Percentiles rank a stretch among this genome's conserved stretches.
Conservation (phyloP, 2,113 vertebrate genomes). For the Syngnathus typhle region DNA sequence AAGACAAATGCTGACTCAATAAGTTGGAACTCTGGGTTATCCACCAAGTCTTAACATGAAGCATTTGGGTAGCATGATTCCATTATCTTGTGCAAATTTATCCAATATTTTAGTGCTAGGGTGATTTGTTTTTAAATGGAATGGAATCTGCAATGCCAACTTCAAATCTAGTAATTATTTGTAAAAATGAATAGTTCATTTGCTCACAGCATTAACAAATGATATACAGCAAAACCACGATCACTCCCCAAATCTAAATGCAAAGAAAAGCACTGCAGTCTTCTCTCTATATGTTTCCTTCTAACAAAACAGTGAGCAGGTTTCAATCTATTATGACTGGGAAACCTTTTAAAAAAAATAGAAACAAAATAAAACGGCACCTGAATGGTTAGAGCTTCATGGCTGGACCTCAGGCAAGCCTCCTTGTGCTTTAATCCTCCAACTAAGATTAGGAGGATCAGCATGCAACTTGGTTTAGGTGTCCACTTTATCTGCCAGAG, state of each 20-base stretch:
- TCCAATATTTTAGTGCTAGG: too few relatives aligned
- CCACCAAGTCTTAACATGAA: too few relatives aligned
- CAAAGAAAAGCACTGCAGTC: neutral
- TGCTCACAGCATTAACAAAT: neutral
- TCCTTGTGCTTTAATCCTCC: slow-evolving; percentile 51
- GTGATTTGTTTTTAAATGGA: too few relatives aligned
- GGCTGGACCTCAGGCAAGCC: neutral
- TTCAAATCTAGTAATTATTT: too few relatives aligned
- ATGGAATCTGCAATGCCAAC: too few relatives aligned
- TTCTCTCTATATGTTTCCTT: neutral
- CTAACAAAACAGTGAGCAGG: neutral
- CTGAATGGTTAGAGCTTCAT: slow-evolving; percentile 10
- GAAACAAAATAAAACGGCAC: slow-evolving; percentile 21
- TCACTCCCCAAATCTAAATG: neutral
- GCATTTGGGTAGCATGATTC: too few relatives aligned
- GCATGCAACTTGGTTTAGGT: slow-evolving; percentile 24
- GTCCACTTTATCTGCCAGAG: slow-evolving; percentile 15
- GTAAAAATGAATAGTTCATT: neutral
- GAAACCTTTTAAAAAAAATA: neutral
- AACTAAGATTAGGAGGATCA: slow-evolving; percentile 52
- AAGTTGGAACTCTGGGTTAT: too few relatives aligned
- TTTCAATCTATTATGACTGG: neutral
- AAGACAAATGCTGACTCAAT: too few relatives aligned
- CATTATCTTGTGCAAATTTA: too few relatives aligned
- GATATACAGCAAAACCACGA: neutral